phyloP scores from a whole-genome alignment of 2,797 vertebrate genomes.

The Dendrocincla fuliginosa region DNA sequence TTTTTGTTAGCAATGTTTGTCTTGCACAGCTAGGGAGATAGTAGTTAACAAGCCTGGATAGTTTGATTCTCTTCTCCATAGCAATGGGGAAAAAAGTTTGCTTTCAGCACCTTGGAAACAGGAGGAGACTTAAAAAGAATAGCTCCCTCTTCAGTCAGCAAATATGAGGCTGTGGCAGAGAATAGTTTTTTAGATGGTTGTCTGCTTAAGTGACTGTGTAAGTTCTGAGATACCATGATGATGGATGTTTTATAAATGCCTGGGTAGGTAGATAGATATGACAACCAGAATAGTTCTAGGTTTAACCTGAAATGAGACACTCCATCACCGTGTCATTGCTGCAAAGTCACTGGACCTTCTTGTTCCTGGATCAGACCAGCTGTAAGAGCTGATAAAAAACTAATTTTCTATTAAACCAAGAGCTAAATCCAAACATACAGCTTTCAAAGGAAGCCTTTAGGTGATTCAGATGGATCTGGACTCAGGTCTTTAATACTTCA shows the following conservation, averaged over 20 bases:
- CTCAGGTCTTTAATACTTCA: not conserved
- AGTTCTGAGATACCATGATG: constrained; percentile 5
- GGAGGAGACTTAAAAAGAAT: not conserved
- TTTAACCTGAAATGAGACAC: constrained; percentile 54
- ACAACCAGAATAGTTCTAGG: constrained; percentile 26
- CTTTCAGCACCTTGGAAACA: constrained; percentile 8
- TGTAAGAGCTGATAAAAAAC: constrained; percentile 22
- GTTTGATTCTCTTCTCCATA: not conserved
- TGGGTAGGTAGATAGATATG: constrained; percentile 36
- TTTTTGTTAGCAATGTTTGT: not conserved
- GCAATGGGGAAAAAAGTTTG: not conserved
- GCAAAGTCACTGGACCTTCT: constrained; percentile 45
- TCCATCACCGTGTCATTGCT: constrained; percentile 45
- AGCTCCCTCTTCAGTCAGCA: constrained; percentile 11
- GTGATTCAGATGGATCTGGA: not conserved
- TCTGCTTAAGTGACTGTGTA: not conserved
- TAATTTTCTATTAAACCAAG: not conserved
- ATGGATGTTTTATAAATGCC: constrained; percentile 40
- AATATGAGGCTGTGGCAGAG: not conserved
- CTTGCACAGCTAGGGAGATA: not conserved
- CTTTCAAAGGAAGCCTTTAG: not conserved
- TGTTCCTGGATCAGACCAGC: constrained; percentile 25
- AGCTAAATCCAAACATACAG: not conserved
- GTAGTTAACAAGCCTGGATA: not conserved
- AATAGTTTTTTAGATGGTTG: not conserved